Conservation (phyloP, 2,113 vertebrate species). For the Pseudopodoces humilis region DNA sequence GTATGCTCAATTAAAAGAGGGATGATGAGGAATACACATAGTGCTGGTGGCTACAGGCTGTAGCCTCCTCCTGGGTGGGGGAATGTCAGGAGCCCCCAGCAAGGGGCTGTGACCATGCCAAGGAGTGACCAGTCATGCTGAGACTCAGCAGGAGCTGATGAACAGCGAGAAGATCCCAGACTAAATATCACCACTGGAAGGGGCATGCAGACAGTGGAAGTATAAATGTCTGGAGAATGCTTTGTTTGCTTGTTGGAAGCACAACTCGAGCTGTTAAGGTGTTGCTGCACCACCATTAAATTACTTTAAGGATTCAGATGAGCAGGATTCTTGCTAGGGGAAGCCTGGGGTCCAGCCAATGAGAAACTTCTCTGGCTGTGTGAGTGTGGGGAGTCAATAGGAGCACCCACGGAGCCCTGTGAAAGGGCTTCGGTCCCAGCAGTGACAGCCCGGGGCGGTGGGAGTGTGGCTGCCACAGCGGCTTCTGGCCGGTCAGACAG, state of each 20-base stretch:
- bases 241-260: background rate
- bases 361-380: background rate
- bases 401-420: background rate
- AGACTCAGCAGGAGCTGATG: background rate
- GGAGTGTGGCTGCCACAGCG: background rate
- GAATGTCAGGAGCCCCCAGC: background rate
- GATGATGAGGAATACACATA: background rate
- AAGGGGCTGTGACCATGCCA: background rate
- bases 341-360: background rate
- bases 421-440: background rate
- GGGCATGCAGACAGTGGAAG: background rate
- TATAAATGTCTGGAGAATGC: too few species aligned
- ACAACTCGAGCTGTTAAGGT: background rate
- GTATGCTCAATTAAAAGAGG: background rate
- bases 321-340: too few species aligned
- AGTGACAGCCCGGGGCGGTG: background rate
- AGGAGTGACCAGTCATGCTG: background rate
- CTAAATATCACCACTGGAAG: background rate
- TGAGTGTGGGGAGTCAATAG: rapidly evolving
- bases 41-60: background rate
- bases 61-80: background rate
- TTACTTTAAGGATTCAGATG: background rate
- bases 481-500: background rate
- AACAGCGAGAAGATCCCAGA: background rate
- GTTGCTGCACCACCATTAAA: background rate